Base-by-base conservation (phyloP, 2,888 invertebrate species). In the Iselma pallidipennis region DNA sequence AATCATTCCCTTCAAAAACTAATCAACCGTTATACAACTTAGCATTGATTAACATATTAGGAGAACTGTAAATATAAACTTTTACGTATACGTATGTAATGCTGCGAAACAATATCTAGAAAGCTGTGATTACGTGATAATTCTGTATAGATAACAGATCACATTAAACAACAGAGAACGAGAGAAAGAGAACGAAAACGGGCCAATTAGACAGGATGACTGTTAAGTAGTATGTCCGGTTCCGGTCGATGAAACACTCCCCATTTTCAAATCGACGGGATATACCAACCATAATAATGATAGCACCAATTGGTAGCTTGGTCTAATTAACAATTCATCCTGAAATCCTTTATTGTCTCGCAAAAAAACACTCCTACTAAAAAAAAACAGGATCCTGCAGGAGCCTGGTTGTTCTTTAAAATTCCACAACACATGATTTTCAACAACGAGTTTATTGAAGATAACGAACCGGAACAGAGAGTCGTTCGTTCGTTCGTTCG, bases 181-280 rank as follows among this genome's bases (percentile, higher is more conserved):
- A 31, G 9, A n/a, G 4, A 31, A 1, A 10, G 9, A 31, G n/a
- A 31, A 2, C 0, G 31, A 31, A 16, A 16, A 37, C 2, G 1
- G 2, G 5, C 16, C 16, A 37, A 60, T 60, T 60, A 60, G 45
- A 48, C 33, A 2, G 37, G 52, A 52, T 60, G 60, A 56, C 28
- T 31, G 55, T 60, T 56, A 56, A 60, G 52, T 60, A 56, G 55
- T 52, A 37, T 60, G 60, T 56, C 60, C 60, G 60, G 60, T 60
- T 60, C 59, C 59, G 59, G 59, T 28, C 49, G 37, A 16, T 37
- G 14, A 14, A 29, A 29, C 1, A 2, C 29, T 29, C 14, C 16
- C 16, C 16, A 2, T 37, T 37, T n/a, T n/a, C n/a, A n/a, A n/a
- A n/a, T n/a, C n/a, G n/a, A n/a, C n/a, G n/a, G n/a, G n/a, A n/a